Evolutionary conservation across 1,140 invertebrate genomes (phyloP).

Genomic region (Centruroides sculpturatus): DNA sequence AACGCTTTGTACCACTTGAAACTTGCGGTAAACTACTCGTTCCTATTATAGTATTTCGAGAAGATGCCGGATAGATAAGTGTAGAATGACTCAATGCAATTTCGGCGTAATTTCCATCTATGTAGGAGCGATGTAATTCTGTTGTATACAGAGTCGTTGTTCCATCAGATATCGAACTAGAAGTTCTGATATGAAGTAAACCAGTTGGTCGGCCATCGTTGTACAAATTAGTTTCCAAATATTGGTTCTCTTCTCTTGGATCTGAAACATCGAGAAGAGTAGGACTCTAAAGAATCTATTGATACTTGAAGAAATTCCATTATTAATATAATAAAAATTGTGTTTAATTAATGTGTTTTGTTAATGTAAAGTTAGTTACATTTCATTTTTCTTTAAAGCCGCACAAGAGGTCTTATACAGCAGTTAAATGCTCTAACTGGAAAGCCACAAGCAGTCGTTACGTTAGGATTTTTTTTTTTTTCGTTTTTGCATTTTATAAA

Average conservation of each 20-base stretch:
- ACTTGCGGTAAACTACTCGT: conserved; percentile 8
- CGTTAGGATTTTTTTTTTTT: too few species aligned
- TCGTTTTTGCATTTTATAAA: too few species aligned
- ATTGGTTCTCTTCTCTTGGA: background rate
- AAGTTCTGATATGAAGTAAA: conserved; percentile 23
- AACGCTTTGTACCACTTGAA: background rate
- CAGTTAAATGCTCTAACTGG: too few species aligned
- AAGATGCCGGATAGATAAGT: conserved; percentile 19
- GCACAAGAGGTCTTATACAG: too few species aligned
- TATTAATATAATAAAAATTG: background rate
- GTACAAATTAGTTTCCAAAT: conserved; percentile 30
- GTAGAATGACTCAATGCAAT: conserved; percentile 21
- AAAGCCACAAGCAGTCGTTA: too few species aligned
- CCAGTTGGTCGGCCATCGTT: conserved; percentile 39
- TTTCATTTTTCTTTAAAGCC: too few species aligned
- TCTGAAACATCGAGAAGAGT: background rate
- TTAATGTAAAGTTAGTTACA: too few species aligned
- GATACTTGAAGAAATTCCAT: background rate
- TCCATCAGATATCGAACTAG: conserved; percentile 24
- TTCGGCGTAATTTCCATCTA: conserved; percentile 28
- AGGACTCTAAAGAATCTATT: background rate
- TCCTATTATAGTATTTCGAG: conserved; percentile 12
- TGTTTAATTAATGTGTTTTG: background rate
- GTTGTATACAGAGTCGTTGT: conserved; percentile 26
- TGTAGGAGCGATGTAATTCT: conserved; percentile 26